These are phyloP conservation scores for Sclerurus mexicanus DNA, from an alignment of 2,113 vertebrate genomes.

Conservation along the genomic window DNA sequence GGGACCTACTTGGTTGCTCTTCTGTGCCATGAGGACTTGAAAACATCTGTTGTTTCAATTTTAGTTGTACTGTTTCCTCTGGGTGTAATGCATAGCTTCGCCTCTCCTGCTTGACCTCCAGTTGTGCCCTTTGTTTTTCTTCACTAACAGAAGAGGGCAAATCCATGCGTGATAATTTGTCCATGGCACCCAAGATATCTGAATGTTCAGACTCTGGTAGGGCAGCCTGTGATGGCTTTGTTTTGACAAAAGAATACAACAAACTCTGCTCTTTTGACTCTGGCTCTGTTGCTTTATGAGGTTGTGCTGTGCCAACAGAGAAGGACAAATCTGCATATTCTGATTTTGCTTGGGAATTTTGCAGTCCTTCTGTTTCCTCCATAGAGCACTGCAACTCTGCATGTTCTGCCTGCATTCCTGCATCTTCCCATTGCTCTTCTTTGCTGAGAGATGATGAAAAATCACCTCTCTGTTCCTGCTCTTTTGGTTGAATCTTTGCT, in stretches of 20 bases:
- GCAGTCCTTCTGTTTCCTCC: background rate
- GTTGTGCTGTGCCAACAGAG: background rate
- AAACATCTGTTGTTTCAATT: background rate
- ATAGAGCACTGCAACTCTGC: background rate
- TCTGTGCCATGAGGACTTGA: background rate
- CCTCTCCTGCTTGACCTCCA: background rate
- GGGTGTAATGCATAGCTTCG: background rate
- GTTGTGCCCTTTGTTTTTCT: background rate
- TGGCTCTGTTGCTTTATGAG: background rate
- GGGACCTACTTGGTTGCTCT: background rate
- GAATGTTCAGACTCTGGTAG: background rate
- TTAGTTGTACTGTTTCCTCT: background rate
- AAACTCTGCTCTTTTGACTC: background rate
- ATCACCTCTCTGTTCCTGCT: background rate
- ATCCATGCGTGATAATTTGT: background rate
- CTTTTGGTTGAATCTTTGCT: background rate
- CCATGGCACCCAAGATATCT: background rate
- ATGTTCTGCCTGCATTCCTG: background rate
- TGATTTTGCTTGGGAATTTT: background rate
- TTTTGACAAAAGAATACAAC: background rate
- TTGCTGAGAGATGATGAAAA: background rate
- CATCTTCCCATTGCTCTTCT: background rate
- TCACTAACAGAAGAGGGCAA: background rate
- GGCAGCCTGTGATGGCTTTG: background rate
- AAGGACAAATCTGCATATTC: background rate